Conservation (phyloP, 2,888 invertebrate species). For the Andrena trimmerana region DNA sequence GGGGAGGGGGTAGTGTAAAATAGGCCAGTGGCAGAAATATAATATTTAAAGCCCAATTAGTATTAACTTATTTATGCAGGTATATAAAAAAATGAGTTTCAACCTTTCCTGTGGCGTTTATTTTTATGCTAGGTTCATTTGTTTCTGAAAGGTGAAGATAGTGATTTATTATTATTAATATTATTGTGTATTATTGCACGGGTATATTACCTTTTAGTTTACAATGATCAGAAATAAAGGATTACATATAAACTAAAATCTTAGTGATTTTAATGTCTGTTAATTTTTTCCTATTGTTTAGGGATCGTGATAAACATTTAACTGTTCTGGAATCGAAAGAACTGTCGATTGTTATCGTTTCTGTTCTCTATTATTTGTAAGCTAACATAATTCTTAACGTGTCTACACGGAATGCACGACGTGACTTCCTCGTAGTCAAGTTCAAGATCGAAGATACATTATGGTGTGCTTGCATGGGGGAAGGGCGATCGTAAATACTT, state of each 20-base stretch:
- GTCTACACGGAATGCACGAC: constrained; percentile 45
- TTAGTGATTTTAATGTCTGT: background rate
- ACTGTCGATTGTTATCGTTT: constrained; percentile 10
- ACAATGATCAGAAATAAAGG: too few species aligned
- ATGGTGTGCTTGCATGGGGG: constrained; percentile 38
- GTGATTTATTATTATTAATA: too few species aligned
- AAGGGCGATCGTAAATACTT: constrained; percentile 35
- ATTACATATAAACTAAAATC: too few species aligned
- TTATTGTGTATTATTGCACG: too few species aligned
- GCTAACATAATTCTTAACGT: constrained; percentile 47
- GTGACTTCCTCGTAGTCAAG: constrained; percentile 47
- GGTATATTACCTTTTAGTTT: too few species aligned
- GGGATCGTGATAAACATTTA: background rate
- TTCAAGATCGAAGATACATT: constrained; percentile 60
- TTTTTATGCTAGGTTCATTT: too few species aligned
- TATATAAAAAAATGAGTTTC: background rate
- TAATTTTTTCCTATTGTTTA: background rate
- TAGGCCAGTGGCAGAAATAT: too few species aligned
- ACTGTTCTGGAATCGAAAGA: background rate
- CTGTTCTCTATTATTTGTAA: constrained; percentile 36
- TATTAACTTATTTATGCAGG: too few species aligned
- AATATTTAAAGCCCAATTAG: too few species aligned
- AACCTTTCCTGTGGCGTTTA: background rate
- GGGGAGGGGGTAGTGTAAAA: too few species aligned
- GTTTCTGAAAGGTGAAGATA: too few species aligned